These are phyloP conservation scores for Caenorhabditis sp. DNA, from an alignment of 2,888 invertebrate species.

Conservation along the genomic window DNA sequence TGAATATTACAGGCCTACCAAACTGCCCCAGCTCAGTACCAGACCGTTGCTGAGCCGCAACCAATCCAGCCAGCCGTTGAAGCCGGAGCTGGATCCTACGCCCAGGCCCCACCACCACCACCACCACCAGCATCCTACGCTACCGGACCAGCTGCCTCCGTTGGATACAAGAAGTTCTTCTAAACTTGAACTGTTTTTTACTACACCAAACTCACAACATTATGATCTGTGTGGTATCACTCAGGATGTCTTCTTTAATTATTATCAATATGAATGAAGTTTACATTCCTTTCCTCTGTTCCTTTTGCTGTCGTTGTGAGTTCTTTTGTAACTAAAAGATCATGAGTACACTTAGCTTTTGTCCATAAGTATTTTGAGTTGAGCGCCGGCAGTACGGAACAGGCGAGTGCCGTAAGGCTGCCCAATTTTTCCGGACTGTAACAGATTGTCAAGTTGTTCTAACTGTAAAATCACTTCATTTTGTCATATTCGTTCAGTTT, in stretches of 20 bases:
- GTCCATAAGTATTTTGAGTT: no score
- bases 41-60: conserved; percentile 30
- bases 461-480: no score
- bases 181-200: background rate
- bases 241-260: conserved; percentile 22
- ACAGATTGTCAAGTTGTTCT: no score
- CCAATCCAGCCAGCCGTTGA: conserved; percentile 22
- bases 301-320: no score
- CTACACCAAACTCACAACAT: conserved; percentile 5
- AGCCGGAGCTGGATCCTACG: conserved; percentile 32
- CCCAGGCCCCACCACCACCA: conserved; percentile 54
- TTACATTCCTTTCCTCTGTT: no score
- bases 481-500: no score
- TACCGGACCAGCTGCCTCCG: conserved; percentile 25
- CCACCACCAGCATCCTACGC: conserved; percentile 44
- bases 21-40: conserved; percentile 14
- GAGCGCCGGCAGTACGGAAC: no score
- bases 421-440: no score
- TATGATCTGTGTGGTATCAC: conserved; percentile 27
- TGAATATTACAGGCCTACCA: conserved; percentile 10
- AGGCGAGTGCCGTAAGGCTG: no score
- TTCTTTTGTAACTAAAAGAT: no score
- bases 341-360: no score
- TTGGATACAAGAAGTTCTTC: conserved; percentile 56
- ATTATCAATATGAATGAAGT: background rate